These are phyloP conservation scores for Chaetodon auriga DNA, from an alignment of 2,113 vertebrate species.

Conservation along the genomic window DNA sequence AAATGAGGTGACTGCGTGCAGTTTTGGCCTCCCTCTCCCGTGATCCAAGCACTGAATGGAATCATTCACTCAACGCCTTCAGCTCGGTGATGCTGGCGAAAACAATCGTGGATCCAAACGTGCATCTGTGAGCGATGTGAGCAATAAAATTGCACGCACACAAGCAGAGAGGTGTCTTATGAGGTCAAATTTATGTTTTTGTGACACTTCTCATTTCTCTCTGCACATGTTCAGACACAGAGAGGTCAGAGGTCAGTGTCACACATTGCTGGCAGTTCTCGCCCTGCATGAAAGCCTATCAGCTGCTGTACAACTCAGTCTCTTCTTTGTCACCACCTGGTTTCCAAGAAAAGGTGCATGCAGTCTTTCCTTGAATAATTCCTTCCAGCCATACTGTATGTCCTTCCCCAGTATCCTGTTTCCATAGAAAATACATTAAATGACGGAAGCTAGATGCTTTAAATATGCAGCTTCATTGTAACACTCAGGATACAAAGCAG, in stretches of 20 bases:
- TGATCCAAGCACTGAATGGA: constrained; percentile 52
- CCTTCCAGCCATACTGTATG: constrained; percentile 6
- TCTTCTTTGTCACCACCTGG: background rate
- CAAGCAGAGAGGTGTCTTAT: background rate
- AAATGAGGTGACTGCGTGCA: constrained; percentile 52
- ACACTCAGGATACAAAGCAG: constrained; percentile 49
- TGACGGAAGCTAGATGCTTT: constrained; percentile 20
- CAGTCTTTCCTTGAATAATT: constrained; percentile 17
- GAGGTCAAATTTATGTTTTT: background rate
- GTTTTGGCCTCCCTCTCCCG: constrained; percentile 25
- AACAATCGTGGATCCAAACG: constrained; percentile 39
- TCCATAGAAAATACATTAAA: constrained; percentile 25
- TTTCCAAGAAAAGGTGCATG: constrained; percentile 32
- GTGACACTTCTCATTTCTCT: background rate
- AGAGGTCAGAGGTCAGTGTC: constrained; percentile 49
- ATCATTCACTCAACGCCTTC: constrained; percentile 47
- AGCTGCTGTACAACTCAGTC: background rate
- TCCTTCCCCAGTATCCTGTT: constrained; percentile 46
- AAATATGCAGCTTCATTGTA: constrained; percentile 34
- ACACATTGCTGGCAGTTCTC: constrained; percentile 15
- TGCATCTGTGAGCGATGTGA: constrained; percentile 34
- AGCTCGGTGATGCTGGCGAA: constrained; percentile 26
- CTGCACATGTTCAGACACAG: background rate
- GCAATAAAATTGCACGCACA: background rate
- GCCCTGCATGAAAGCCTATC: background rate